Evolutionary conservation across 2,888 invertebrate genomes (phyloP), one percentile per base, ranked within the genome.

Genomic region (Listrodromus nycthemerus): DNA sequence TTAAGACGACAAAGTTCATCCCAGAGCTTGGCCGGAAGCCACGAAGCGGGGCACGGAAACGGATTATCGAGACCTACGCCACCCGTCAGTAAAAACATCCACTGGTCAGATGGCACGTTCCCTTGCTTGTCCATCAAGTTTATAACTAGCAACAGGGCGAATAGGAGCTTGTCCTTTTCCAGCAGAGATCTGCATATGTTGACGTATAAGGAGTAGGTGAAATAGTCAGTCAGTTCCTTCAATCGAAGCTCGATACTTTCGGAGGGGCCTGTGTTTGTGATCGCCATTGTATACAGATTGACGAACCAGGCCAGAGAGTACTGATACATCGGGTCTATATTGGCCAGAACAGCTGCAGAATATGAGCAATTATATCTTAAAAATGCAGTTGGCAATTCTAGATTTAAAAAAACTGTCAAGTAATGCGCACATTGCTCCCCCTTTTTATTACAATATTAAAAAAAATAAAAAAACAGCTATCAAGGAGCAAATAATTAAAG

Each of bases 281-380:
- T 98, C 24, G 98, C 96, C 66, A 96, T 94, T 88, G 96, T 96
- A 93, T 97, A 99, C 37, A 99, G 94, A 87, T 97, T 97, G 90
- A 99, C 97, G 93, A 98, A 99, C 99, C 99, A 99, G 1, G 95
- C 95, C 88, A 99, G 94, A 0, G 98, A 98, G 93, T 98, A 99
- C 92, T 99, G 98, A 93, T 99, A 99, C 99, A 99, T 99, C 1
- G 98, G 98, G 94, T 99, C 98, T 87, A 99, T 98, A 90, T 97
- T 96, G 6, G 98, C 97, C 90, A 99, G 94, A 81, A 98, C 97
- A 81, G 96, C 97, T 97, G 91, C 73, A 94, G 94, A 55, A 37
- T 13, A 61, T 61, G 30, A 52, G 41, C 2, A 33, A 58, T 24
- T 58, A 24, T 27, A 58, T 58, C 10, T 7, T 21, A 8, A 2